These are phyloP conservation scores for Ceramica pisi DNA, from an alignment of 2,888 invertebrate species.

Conservation along the genomic window DNA sequence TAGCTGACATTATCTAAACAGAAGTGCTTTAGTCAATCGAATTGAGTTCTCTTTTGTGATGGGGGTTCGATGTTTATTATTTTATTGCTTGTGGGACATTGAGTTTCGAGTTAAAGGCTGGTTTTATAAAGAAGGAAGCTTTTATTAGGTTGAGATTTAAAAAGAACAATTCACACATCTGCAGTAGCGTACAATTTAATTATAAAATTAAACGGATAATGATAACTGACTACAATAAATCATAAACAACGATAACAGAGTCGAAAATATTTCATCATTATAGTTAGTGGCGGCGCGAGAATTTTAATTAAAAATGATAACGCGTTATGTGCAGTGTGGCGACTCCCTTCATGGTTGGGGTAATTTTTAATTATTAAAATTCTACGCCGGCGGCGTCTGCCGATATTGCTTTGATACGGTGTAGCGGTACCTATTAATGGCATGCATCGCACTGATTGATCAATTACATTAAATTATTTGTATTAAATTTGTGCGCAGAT, in stretches of 20 bases:
- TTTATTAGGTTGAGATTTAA: conserved; percentile 13
- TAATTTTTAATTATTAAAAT: conserved; percentile 91
- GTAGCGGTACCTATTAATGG: conserved; percentile 72
- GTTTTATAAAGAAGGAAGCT: neutral
- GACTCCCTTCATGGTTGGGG: conserved; percentile 82
- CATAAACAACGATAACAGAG: conserved; percentile 58
- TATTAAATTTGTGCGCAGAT: conserved; percentile 49
- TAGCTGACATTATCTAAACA: conserved; percentile 61
- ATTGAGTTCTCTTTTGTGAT: conserved; percentile 27
- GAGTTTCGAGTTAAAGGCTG: neutral
- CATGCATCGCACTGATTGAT: conserved; percentile 67
- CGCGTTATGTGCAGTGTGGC: conserved; percentile 83
- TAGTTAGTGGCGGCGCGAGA: conserved; percentile 75
- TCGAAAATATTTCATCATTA: conserved; percentile 73
- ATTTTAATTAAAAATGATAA: conserved; percentile 89
- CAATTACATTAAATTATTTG: conserved; percentile 61
- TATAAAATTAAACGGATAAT: conserved; percentile 9
- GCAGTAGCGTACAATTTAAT: conserved; percentile 3
- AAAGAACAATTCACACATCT: neutral
- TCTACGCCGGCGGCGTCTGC: conserved; percentile 85
- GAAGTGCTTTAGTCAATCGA: conserved; percentile 41
- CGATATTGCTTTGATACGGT: conserved; percentile 86
- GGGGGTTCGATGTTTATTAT: conserved; percentile 13
- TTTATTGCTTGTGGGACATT: neutral
- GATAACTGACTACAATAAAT: conserved; percentile 40